Conservation (phyloP, 2,888 invertebrate species). For the Linnaemya vulpina region DNA sequence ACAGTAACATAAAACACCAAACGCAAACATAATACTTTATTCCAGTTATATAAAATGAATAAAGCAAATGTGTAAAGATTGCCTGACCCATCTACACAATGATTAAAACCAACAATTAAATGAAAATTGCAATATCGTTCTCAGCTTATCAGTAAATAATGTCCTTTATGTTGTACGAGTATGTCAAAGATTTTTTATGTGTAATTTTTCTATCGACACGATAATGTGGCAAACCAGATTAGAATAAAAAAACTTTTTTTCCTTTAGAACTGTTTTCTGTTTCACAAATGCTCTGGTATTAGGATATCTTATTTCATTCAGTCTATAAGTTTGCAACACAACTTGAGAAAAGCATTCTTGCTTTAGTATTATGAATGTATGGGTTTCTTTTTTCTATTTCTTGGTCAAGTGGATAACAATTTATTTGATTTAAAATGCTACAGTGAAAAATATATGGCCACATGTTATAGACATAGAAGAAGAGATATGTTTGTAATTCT, state of each 20-base stretch:
- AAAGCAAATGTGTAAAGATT: neutral
- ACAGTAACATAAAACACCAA: neutral
- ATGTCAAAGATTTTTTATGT: neutral
- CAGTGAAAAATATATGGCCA: conserved; percentile 63
- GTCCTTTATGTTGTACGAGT: conserved; percentile 5
- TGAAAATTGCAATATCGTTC: conserved; percentile 63
- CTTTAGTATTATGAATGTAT: neutral
- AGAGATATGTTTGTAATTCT: no score
- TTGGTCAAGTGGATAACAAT: conserved; percentile 52
- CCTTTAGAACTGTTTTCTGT: conserved; percentile 42
- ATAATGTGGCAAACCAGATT: neutral
- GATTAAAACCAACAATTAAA: conserved; percentile 65
- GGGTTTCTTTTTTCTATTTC: conserved; percentile 36
- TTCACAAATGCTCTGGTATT: neutral
- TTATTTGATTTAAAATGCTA: conserved; percentile 58
- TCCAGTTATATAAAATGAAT: neutral
- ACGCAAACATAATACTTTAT: neutral
- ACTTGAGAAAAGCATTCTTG: neutral
- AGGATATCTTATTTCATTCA: neutral
- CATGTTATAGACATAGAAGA: conserved; percentile 35
- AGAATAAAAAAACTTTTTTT: conserved; percentile 8
- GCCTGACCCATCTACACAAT: conserved; percentile 28
- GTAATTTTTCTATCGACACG: neutral
- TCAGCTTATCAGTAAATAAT: conserved; percentile 56
- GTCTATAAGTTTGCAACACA: neutral